Evolutionary conservation across 2,797 vertebrate genomes (phyloP).

Genomic region (Apodemus agrarius): DNA sequence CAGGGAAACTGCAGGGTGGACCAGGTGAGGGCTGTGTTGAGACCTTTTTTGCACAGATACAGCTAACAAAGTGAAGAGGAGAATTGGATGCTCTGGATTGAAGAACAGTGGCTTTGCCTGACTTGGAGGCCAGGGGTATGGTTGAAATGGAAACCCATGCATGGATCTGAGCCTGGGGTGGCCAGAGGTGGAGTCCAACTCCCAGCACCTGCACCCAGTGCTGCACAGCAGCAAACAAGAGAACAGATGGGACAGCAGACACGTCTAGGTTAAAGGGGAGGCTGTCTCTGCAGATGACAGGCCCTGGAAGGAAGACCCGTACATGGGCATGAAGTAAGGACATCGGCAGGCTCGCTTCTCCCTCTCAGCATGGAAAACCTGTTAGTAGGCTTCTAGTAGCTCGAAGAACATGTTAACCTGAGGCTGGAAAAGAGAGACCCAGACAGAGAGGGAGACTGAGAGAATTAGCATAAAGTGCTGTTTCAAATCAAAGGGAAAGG

Average conservation of each 20-base stretch:
- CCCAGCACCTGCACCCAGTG: rapidly evolving
- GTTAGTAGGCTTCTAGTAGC: neutral
- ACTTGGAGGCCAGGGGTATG: neutral
- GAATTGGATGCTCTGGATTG: neutral
- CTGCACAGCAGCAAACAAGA: too few relatives aligned
- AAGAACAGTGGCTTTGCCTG: rapidly evolving
- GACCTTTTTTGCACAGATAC: neutral
- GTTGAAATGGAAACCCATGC: rapidly evolving
- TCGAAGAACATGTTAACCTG: neutral
- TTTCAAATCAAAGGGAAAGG: neutral
- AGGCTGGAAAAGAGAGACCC: neutral
- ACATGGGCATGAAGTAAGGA: neutral
- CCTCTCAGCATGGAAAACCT: neutral
- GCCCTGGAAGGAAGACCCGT: neutral
- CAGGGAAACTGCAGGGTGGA: neutral
- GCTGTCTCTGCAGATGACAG: neutral
- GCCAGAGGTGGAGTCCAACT: neutral
- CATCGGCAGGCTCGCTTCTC: neutral
- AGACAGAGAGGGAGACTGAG: neutral
- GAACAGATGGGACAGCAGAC: neutral
- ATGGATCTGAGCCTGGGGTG: neutral
- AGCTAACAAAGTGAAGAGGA: neutral
- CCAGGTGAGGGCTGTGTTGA: rapidly evolving
- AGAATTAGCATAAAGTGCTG: neutral
- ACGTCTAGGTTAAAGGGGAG: neutral